These are phyloP conservation scores for Pinctada fucata DNA, from an alignment of 2,888 invertebrate genomes.

Conservation along the genomic window DNA sequence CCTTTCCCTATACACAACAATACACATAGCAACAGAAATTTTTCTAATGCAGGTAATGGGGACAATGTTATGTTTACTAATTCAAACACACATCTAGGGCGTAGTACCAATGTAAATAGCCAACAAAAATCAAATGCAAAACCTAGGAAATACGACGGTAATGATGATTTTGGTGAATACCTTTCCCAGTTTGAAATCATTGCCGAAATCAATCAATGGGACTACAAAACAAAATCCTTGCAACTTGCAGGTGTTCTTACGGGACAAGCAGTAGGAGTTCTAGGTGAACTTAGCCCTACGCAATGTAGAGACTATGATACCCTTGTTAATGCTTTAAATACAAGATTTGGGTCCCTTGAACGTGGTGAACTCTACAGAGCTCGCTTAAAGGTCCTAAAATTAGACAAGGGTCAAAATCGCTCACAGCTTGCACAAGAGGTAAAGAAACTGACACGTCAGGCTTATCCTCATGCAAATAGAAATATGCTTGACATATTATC, in stretches of 20 bases:
- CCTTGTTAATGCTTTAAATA: background rate
- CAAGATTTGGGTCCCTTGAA: constrained; percentile 8
- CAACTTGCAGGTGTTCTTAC: background rate
- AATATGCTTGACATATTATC: background rate
- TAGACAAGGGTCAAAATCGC: background rate
- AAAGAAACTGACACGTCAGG: background rate
- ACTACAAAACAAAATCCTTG: background rate
- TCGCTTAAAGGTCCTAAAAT: background rate
- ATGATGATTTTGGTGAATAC: background rate
- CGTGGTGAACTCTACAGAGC: constrained; percentile 2
- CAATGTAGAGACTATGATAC: background rate
- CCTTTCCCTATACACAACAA: too few species aligned
- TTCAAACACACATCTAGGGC: too few species aligned
- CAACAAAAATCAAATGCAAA: too few species aligned
- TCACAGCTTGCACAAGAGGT: background rate
- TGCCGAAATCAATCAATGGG: too few species aligned
- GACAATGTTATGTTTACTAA: too few species aligned
- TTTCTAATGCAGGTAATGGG: too few species aligned
- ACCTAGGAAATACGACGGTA: background rate
- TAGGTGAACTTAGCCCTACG: background rate
- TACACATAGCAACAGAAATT: too few species aligned
- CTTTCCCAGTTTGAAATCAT: constrained; percentile 3
- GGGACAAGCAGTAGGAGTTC: background rate
- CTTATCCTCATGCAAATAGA: background rate
- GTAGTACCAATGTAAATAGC: too few species aligned